Evolutionary conservation across 2,888 invertebrate genomes (phyloP).

Genomic region (Taenaris catops): DNA sequence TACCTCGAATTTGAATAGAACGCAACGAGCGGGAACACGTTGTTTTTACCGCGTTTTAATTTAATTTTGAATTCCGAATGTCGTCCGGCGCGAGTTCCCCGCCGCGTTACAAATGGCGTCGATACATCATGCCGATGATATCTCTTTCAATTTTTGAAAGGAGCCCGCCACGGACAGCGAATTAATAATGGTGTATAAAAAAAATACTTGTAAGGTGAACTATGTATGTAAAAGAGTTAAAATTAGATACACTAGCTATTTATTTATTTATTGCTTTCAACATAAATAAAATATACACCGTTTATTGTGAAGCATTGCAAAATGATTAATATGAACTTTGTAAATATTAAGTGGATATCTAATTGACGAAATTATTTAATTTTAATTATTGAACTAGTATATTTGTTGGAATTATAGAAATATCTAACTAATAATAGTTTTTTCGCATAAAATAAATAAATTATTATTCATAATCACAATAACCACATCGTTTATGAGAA

Average conservation of each 20-base stretch:
- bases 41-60: constrained; percentile 76
- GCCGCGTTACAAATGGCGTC: constrained; percentile 71
- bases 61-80: constrained; percentile 74
- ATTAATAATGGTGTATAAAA: constrained; percentile 59
- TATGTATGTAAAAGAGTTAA: constrained; percentile 41
- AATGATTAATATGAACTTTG: too few species aligned
- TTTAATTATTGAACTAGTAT: too few species aligned
- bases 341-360: too few species aligned
- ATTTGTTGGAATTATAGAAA: too few species aligned
- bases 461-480: too few species aligned
- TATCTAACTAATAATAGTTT: too few species aligned
- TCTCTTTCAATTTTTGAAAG: constrained; percentile 75
- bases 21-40: constrained; percentile 59
- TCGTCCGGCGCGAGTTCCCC: constrained; percentile 59
- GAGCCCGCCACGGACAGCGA: constrained; percentile 52
- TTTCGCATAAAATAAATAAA: too few species aligned
- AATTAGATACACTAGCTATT: constrained; percentile 31
- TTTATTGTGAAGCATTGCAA: too few species aligned
- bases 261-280: too few species aligned
- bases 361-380: too few species aligned
- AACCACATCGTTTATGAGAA: too few species aligned
- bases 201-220: constrained; percentile 46
- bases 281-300: too few species aligned
- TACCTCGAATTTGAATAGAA: constrained; percentile 38
- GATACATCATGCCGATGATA: constrained; percentile 76